Base-by-base conservation (phyloP, 1,140 invertebrate genomes). In the Euwallacea fornicatus region DNA sequence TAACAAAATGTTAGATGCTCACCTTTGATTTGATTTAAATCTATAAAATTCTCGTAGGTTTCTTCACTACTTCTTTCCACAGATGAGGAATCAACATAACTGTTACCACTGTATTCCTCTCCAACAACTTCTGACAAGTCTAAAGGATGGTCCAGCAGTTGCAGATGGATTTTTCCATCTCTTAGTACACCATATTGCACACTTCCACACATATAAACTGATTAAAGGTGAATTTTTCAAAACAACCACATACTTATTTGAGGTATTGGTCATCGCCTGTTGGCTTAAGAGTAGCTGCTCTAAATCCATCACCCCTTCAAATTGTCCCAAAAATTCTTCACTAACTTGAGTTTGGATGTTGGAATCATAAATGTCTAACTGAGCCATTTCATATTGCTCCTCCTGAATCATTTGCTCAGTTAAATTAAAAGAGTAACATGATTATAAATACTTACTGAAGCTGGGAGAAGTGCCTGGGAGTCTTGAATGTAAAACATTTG, bases 151-250 rank as follows among this genome's bases (percentile, higher is more conserved):
- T 13, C 56, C 16, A 44, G 59, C 61, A 15, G 15, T 50, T 73
- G 69, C 42, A 72, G 56, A 43, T 76, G 66, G 13, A 74, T 56
- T 16, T 74, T 67, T 6, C 58, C 70, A 61, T 75, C 71, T 66
- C 74, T 71, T 41, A 76, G 42, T 13, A 76, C 62, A 11, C 73
- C 71, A 71, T 73, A 76, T 62, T 73, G 60, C 61, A 66, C 71
- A 33, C 69, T 68, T 58, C 21, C 21, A 33, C 4, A 33, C 21
- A 33, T 33, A 33, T 33, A 33, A 33, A 33, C 21, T 33, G 21
- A 33, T 33, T 33, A 33, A 33, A 33, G 1, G 21, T 33, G 21
- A 33, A 33, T 2, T 2, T 2, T 33, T 1, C 4, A 4, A 33
- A 33, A 33, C 21, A 33, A 33, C 21, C 10, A 46, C 42, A 60